phyloP scores from a whole-genome alignment of 2,113 vertebrate species.

The Recurvirostra avosetta region DNA sequence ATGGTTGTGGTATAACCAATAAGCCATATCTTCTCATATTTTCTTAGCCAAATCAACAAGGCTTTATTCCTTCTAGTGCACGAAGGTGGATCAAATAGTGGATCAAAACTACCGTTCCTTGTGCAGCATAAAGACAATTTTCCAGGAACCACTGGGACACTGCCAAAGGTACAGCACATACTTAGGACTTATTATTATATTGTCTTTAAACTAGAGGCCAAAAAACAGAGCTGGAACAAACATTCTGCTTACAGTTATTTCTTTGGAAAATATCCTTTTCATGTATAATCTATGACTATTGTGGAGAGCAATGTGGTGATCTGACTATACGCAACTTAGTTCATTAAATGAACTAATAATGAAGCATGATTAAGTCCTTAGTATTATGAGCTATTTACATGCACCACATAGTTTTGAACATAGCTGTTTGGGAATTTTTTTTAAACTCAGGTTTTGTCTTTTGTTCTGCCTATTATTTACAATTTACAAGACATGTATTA shows the following conservation, averaged over 20 bases:
- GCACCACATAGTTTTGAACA: background rate
- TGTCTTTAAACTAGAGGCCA: background rate
- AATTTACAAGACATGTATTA: background rate
- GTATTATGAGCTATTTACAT: background rate
- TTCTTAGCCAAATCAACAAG: background rate
- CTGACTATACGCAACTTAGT: background rate
- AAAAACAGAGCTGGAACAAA: background rate
- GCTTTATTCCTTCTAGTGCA: background rate
- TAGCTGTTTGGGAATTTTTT: background rate
- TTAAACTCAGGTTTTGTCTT: background rate
- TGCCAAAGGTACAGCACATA: background rate
- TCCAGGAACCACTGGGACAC: background rate
- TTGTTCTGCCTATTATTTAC: background rate
- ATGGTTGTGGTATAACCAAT: background rate
- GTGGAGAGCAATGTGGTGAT: background rate
- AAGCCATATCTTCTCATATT: background rate
- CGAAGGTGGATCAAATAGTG: background rate
- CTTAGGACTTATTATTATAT: background rate
- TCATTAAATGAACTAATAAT: background rate
- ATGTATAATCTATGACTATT: background rate
- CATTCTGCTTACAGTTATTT: background rate
- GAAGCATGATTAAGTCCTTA: background rate
- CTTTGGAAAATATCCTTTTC: background rate
- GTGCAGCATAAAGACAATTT: background rate
- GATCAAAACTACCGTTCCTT: background rate